These are phyloP conservation scores for Bovichtus variegatus DNA, from an alignment of 2,797 vertebrate genomes.

Conservation along the genomic window DNA sequence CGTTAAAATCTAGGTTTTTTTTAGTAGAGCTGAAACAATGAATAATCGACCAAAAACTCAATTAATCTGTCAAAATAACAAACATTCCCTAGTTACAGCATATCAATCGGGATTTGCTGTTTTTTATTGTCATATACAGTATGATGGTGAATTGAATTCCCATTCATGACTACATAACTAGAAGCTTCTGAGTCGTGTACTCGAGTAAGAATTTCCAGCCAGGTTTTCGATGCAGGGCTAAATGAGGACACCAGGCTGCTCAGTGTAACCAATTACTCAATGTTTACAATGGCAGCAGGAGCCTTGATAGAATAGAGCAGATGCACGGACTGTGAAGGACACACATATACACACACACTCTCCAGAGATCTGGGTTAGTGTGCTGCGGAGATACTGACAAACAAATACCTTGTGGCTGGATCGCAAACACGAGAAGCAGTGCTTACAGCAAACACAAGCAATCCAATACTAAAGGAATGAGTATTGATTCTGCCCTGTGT, in stretches of 20 bases:
- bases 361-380: constrained; percentile 50
- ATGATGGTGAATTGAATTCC: not conserved
- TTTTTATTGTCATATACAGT: not conserved
- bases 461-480: constrained; percentile 25
- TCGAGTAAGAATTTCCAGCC: not conserved
- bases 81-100: not conserved
- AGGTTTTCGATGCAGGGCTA: constrained; percentile 14
- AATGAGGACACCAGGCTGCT: constrained; percentile 49
- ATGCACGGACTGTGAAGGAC: constrained; percentile 43
- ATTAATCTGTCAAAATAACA: not conserved
- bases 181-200: not conserved
- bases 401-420: constrained; percentile 49
- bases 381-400: constrained; percentile 41
- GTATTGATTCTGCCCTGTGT: constrained; percentile 39
- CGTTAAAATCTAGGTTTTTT: not conserved
- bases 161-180: not conserved
- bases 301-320: constrained; percentile 36
- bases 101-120: not conserved
- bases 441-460: constrained; percentile 15
- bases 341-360: constrained; percentile 42
- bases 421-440: constrained; percentile 26
- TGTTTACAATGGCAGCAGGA: constrained; percentile 56
- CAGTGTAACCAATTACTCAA: constrained; percentile 40
- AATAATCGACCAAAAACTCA: too few species aligned
- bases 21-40: not conserved